phyloP scores from a whole-genome alignment of 1,140 invertebrate genomes.

The Anoplophora glabripennis region DNA sequence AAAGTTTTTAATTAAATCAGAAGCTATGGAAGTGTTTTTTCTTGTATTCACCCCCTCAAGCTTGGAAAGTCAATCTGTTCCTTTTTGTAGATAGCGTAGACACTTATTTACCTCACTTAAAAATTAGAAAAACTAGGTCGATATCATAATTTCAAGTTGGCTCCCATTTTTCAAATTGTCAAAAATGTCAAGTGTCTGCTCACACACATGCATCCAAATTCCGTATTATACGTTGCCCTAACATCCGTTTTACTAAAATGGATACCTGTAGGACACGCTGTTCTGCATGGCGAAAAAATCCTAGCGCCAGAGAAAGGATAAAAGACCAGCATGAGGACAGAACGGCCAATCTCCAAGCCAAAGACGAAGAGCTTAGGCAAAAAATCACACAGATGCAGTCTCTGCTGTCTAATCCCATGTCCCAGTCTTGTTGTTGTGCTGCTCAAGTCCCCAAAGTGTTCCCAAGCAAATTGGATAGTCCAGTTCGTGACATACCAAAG shows the following conservation, averaged over 20 bases:
- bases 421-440: not conserved
- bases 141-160: too few species aligned
- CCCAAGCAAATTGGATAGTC: conserved; percentile 7
- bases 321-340: conserved; percentile 3
- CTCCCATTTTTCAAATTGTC: too few species aligned
- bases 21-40: too few species aligned
- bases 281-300: not conserved
- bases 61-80: too few species aligned
- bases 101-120: too few species aligned
- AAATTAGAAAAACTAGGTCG: too few species aligned
- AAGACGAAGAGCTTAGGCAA: not conserved
- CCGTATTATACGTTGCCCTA: not conserved
- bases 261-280: not conserved
- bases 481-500: conserved; percentile 11
- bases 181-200: too few species aligned
- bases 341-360: not conserved
- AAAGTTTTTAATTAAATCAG: too few species aligned
- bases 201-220: not conserved
- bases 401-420: not conserved
- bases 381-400: conserved; percentile 1
- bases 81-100: too few species aligned
- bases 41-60: too few species aligned
- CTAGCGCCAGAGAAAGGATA: not conserved
- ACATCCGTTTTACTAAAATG: conserved; percentile 1
- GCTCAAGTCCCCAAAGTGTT: conserved; percentile 20